These are phyloP conservation scores for Drosophila paracracens DNA, from an alignment of 2,888 invertebrate species.

Conservation along the genomic window DNA sequence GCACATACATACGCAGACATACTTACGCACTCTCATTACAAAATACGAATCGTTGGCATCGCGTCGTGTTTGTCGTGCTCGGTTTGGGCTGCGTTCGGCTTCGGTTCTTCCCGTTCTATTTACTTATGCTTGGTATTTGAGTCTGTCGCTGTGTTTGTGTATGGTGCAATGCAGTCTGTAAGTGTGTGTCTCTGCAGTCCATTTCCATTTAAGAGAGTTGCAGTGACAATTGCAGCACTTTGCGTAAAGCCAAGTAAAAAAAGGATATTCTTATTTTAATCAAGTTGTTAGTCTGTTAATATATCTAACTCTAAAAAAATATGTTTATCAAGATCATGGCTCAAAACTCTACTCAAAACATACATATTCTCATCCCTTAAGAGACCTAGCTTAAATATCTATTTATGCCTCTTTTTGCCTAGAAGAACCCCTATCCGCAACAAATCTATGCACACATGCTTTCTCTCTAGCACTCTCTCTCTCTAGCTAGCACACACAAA, in stretches of 20 bases:
- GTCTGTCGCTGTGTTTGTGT: slow-evolving; percentile 4
- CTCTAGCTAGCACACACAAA: neutral
- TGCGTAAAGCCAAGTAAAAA: neutral
- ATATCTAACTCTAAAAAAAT: neutral
- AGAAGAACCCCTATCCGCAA: slow-evolving; percentile 8
- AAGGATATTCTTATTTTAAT: neutral
- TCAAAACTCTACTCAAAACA: slow-evolving; percentile 8
- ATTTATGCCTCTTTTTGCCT: neutral
- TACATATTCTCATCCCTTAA: slow-evolving; percentile 28
- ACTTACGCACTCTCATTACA: slow-evolving; percentile 53
- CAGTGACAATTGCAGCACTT: slow-evolving; percentile 41
- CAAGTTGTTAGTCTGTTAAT: neutral
- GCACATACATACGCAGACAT: slow-evolving; percentile 26
- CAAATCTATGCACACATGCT: slow-evolving; percentile 6
- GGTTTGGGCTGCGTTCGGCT: slow-evolving; percentile 44
- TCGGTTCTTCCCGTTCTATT: slow-evolving; percentile 65
- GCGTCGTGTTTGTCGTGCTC: slow-evolving; percentile 22
- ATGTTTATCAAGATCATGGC: neutral
- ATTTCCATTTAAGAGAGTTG: slow-evolving; percentile 59
- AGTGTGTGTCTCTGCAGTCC: slow-evolving; percentile 30
- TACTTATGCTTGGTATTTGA: slow-evolving; percentile 51
- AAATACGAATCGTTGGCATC: slow-evolving; percentile 32
- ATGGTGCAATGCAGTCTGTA: slow-evolving; percentile 32
- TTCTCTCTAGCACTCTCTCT: neutral
- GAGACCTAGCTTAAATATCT: slow-evolving; percentile 2